A percentile compares a stretch with the other conserved stretches of the same genome.
Conservation (phyloP, 2,113 vertebrate species). For the Physeter macrocephalus region DNA sequence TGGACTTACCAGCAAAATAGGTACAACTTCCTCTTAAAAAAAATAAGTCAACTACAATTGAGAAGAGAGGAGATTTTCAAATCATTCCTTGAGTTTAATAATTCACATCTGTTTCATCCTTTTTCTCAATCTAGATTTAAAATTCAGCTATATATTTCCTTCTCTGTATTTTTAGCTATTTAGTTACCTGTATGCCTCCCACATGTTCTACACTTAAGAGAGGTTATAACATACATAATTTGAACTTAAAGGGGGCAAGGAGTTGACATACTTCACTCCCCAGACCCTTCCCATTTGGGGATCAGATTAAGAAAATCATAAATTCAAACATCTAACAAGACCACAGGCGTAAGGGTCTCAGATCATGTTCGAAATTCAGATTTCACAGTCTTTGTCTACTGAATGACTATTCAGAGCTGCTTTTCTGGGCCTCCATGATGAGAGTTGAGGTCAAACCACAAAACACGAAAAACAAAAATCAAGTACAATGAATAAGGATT, state of each 20-base stretch:
- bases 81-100: slow-evolving; percentile 24
- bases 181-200: not conserved
- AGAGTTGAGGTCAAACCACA: not conserved
- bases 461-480: not conserved
- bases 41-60: not conserved
- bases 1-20: slow-evolving; percentile 58
- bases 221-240: not conserved
- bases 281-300: not conserved
- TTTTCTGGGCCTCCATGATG: not conserved
- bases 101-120: slow-evolving; percentile 13
- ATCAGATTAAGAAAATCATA: not conserved
- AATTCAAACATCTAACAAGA: not conserved
- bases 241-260: not conserved
- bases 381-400: not conserved
- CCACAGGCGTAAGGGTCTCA: not conserved
- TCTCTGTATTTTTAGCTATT: not conserved
- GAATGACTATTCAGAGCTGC: not conserved
- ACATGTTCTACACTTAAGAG: not conserved
- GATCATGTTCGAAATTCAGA: not conserved
- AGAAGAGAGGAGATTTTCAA: slow-evolving; percentile 7
- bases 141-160: not conserved
- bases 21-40: slow-evolving; percentile 22
- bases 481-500: not conserved
- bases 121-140: slow-evolving; percentile 50
- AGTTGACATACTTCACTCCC: not conserved